These are phyloP conservation scores for Ectemnius continuus DNA, from an alignment of 2,888 invertebrate species.

Conservation along the genomic window DNA sequence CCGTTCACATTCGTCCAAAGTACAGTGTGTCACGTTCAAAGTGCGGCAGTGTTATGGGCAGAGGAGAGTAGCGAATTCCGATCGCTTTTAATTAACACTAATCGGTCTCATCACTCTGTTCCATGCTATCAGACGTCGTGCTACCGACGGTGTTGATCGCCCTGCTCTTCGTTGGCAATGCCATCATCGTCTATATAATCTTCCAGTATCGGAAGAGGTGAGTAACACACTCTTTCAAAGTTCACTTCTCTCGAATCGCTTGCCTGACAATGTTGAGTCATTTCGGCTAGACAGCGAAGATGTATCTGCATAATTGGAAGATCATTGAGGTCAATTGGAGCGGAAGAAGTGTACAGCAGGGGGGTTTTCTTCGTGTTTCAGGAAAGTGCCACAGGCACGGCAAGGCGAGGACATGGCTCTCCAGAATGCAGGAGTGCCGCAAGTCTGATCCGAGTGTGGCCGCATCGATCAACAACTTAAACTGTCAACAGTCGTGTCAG, in stretches of 20 bases:
- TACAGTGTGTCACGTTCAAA: slow-evolving; percentile 51
- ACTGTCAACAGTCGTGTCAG: slow-evolving; percentile 25
- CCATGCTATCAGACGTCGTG: slow-evolving; percentile 81
- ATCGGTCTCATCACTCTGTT: slow-evolving; percentile 9
- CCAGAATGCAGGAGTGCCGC: slow-evolving; percentile 63
- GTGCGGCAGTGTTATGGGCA: not conserved
- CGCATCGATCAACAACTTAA: slow-evolving; percentile 13
- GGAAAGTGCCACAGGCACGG: slow-evolving; percentile 73
- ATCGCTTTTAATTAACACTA: slow-evolving; percentile 23
- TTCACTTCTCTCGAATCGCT: not conserved
- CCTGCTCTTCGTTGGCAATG: slow-evolving; percentile 85
- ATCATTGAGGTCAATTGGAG: too few relatives aligned
- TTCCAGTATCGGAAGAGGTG: slow-evolving; percentile 86
- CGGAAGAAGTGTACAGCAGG: too few relatives aligned
- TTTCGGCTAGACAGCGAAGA: too few relatives aligned
- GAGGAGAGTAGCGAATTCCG: not conserved
- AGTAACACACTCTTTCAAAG: slow-evolving; percentile 45
- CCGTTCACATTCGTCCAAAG: slow-evolving; percentile 40
- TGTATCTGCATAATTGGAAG: too few relatives aligned
- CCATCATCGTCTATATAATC: slow-evolving; percentile 86
- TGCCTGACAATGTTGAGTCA: too few relatives aligned
- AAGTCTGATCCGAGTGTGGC: slow-evolving; percentile 64
- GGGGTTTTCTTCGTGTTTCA: slow-evolving; percentile 58
- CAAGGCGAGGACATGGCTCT: slow-evolving; percentile 76
- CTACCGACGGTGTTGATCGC: slow-evolving; percentile 86